Base-by-base conservation (phyloP, 2,888 invertebrate species). In the Eilema griseolum region DNA sequence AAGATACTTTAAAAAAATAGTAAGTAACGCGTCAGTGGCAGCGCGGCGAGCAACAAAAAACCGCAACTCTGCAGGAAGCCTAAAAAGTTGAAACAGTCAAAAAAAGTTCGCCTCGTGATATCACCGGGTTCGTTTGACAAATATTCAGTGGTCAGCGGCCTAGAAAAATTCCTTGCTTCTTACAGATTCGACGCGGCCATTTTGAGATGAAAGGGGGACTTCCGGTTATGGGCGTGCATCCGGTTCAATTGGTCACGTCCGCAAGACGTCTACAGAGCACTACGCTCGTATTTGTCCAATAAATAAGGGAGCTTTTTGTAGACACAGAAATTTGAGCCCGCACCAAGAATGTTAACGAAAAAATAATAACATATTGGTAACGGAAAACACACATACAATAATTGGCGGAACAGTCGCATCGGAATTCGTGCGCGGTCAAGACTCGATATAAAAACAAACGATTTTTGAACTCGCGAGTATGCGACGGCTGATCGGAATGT, bases 131-230 rank as follows among this genome's bases (percentile, higher is more conserved):
- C 73, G 84, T 84, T 90, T 86, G 82, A 90, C 91, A 90, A 93
- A 94, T 93, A 93, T 90, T 90, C 89, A 87, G 91, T 90, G 93
- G 81, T 80, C 92, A 93, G 88, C 86, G 90, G 90, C 86, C 90
- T 92, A 92, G 93, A 94, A 93, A 94, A 89, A 94, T 94, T 93
- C 92, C 91, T 89, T 81, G 85, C 84, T 86, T 89, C 88, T 91
- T 88, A 88, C 88, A 87, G 90, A 92, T 93, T 93, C 88, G 94
- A 87, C 87, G 90, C 89, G 93, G 93, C 89, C 92, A 92, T 92
- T 92, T 91, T 89, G 86, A 92, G 92, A 93, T 92, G 92, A 92
- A 92, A 92, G 90, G 90, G 87, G 90, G 88, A 85, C 92, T 93
- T 93, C 94, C 94, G 94, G 94, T 88, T 90, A 88, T 89, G 90